Evolutionary conservation across 2,113 vertebrate species (phyloP).

Genomic region (Dryoscopus gambensis): DNA sequence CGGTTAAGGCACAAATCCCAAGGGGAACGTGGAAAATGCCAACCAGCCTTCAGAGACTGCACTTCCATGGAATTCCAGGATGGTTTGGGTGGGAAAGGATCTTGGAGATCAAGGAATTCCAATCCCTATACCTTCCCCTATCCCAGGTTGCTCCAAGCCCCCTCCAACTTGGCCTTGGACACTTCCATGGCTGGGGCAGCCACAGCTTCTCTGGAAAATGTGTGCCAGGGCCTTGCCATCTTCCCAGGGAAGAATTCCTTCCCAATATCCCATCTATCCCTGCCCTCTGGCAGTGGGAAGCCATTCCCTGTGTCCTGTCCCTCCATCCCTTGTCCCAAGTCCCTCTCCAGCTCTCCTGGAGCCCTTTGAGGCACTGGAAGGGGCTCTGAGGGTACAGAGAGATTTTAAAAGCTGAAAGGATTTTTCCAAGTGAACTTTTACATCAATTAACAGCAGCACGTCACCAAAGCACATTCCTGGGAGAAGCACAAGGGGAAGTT

Average conservation of each 20-base stretch:
- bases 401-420: not conserved
- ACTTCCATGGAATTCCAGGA: accelerated
- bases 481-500: not conserved
- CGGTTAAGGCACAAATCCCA: not conserved
- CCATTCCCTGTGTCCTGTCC: not conserved
- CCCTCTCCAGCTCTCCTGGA: not conserved
- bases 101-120: not conserved
- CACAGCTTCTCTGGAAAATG: not conserved
- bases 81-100: not conserved
- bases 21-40: not conserved
- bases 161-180: not conserved
- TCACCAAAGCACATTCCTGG: not conserved
- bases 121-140: not conserved
- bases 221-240: not conserved
- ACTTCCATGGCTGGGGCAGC: not conserved
- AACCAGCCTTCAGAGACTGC: not conserved
- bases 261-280: not conserved
- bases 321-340: accelerated
- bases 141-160: not conserved
- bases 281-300: not conserved
- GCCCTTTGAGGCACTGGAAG: not conserved
- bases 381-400: not conserved
- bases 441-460: not conserved
- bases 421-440: not conserved
- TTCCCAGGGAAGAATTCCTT: not conserved